A percentile compares a stretch with the other conserved stretches of the same genome.
These are phyloP conservation scores for Propithecus perrieri DNA, from an alignment of 2,797 vertebrate genomes.

Conservation along the genomic window DNA sequence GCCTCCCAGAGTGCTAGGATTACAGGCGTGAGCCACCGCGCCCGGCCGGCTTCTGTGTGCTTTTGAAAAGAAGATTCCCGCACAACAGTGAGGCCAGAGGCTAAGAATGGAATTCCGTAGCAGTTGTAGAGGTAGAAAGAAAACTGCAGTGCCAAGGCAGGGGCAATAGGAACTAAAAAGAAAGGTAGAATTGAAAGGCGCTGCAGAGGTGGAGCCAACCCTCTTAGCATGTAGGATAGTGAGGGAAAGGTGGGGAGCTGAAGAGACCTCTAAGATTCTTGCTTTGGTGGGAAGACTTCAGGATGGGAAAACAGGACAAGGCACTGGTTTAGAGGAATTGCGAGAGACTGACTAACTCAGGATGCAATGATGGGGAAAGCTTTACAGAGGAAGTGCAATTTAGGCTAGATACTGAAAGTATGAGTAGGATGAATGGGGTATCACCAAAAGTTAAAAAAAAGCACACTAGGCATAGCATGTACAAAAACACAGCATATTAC, in stretches of 20 bases:
- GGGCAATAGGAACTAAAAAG: not conserved
- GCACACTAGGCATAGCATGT: not conserved
- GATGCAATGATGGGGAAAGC: not conserved
- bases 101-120: not conserved
- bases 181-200: not conserved
- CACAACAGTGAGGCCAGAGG: not conserved
- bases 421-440: not conserved
- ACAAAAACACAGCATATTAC: not conserved
- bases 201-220: not conserved
- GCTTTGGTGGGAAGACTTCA: slow-evolving; percentile 5
- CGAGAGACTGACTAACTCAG: not conserved
- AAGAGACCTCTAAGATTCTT: not conserved
- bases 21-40: no score
- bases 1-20: no score
- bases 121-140: not conserved
- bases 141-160: not conserved
- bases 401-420: slow-evolving; percentile 16
- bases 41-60: no score
- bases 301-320: not conserved
- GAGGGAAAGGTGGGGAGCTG: not conserved
- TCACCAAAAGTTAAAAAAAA: not conserved
- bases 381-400: slow-evolving; percentile 10
- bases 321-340: not conserved
- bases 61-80: not conserved
- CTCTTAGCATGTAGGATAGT: not conserved